Conservation (phyloP, 1,140 invertebrate species). For the Temnothorax curvispinosus region DNA sequence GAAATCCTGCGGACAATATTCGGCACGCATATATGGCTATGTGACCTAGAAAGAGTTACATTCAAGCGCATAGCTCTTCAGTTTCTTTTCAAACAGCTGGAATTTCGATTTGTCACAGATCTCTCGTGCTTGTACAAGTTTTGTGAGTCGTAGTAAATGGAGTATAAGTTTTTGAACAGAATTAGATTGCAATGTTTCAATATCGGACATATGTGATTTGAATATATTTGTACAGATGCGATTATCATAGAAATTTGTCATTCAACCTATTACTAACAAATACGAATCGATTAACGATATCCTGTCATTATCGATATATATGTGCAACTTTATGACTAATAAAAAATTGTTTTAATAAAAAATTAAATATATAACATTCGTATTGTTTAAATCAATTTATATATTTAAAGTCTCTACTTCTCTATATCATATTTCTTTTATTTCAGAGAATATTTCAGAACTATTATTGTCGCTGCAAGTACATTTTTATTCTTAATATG, state of each 20-base stretch:
- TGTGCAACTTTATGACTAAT: background rate
- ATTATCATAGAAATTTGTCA: slow-evolving; percentile 2
- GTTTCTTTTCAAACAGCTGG: background rate
- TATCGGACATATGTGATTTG: background rate
- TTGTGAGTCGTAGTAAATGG: background rate
- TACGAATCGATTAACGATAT: background rate
- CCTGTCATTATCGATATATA: background rate
- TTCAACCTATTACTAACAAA: background rate
- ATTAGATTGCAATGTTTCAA: background rate
- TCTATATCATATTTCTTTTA: background rate
- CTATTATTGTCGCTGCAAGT: background rate
- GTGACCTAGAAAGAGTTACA: background rate
- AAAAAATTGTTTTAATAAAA: background rate
- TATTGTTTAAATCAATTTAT: background rate
- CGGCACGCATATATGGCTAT: background rate
- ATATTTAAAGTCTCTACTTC: background rate
- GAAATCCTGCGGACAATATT: background rate
- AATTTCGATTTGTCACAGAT: slow-evolving; percentile 13
- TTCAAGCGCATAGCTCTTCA: background rate
- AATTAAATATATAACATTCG: background rate
- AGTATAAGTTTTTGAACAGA: background rate
- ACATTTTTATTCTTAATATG: background rate
- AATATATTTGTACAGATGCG: background rate
- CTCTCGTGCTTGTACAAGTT: background rate
- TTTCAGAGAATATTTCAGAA: background rate